Evolutionary conservation across 1,140 invertebrate genomes (phyloP), one percentile per base, ranked within the genome.

Genomic region (Magallana angulata): DNA sequence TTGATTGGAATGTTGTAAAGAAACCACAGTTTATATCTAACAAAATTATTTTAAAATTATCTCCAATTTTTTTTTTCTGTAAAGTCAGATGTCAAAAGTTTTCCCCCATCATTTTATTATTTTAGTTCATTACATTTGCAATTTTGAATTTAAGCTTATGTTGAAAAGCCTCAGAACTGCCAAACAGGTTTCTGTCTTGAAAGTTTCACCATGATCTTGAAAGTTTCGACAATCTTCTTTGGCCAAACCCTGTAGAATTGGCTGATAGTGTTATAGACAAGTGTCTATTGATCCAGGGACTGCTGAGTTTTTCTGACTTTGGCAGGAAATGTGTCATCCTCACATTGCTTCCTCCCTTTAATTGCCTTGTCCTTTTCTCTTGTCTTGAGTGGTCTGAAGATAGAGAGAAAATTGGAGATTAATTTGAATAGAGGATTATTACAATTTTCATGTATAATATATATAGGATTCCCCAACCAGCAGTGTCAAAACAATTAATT

Each of bases 301-400:
- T 62, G 60, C 60, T 16, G 60, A 62, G 60, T 62, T 62, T 24
- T 36, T 71, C 68, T 71, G 68, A 71, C 68, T 71, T 71, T 30
- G 68, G 24, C 68, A 71, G 68, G 68, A 71, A 71, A 71, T 71
- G 68, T 71, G 68, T 71, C 68, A 71, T 71, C 68, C 24, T 71
- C 68, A 30, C 68, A 62, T 24, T 36, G 24, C 68, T 71, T 71
- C 68, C 68, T 71, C 24, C 68, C 36, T 24, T 71, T 36, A 71
- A 71, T 71, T 71, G 68, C 68, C 68, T 36, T 71, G 68, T 71
- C 68, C 68, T 71, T 71, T 71, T 71, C 68, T 71, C 68, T 71
- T 71, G 68, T 71, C 68, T 71, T 71, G 68, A 71, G 68, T 71
- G 68, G n/a, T 71, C 68, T 71, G 68, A 71, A 71, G 68, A 71